A percentile compares a stretch with the other conserved stretches of the same genome.
These are phyloP conservation scores for Ammodramus savannarum DNA, from an alignment of 2,113 vertebrate species.

Conservation along the genomic window DNA sequence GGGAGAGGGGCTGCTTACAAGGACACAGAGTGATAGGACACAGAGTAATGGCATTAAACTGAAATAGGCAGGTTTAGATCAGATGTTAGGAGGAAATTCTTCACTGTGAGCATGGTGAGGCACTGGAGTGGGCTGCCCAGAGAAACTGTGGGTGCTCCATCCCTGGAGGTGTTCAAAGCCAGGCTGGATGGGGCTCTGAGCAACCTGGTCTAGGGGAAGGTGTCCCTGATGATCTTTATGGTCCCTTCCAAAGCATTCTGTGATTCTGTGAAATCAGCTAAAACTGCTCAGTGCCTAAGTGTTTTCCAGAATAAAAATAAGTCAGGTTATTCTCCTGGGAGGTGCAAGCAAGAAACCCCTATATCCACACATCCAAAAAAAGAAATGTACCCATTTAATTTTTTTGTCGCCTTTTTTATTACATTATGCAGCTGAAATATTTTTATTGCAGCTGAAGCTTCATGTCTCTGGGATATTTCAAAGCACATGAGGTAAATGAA, in stretches of 20 bases:
- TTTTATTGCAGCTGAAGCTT: background rate
- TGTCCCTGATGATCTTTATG: background rate
- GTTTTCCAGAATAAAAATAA: background rate
- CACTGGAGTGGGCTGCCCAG: background rate
- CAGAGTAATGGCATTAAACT: background rate
- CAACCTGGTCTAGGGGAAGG: background rate
- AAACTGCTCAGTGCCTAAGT: background rate
- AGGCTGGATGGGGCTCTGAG: background rate
- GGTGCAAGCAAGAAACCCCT: background rate
- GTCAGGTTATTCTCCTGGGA: background rate
- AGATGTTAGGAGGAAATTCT: background rate
- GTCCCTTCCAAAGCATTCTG: background rate
- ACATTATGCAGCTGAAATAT: background rate
- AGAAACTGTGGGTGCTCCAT: background rate
- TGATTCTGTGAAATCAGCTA: background rate
- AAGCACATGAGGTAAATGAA: background rate
- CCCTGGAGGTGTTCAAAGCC: background rate
- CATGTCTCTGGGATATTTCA: background rate
- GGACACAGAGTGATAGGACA: accelerated
- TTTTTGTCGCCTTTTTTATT: background rate
- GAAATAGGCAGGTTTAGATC: background rate
- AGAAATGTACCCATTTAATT: background rate
- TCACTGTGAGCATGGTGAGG: background rate
- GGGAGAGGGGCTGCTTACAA: accelerated
- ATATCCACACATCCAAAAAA: background rate